Evolutionary conservation across 2,797 vertebrate genomes (phyloP).

Genomic region (Triplophysa bombifrons): DNA sequence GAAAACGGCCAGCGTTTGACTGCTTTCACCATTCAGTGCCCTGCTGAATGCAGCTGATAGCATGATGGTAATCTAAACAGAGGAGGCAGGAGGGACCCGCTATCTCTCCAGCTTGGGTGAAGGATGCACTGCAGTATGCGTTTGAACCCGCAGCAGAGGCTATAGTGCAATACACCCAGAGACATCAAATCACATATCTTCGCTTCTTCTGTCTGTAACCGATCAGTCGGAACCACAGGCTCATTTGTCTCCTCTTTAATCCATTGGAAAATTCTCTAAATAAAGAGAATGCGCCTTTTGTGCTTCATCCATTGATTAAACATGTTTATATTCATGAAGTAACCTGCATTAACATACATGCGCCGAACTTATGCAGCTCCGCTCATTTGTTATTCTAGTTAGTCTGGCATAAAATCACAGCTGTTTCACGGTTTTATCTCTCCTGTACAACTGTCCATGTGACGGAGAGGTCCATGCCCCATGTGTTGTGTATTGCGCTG

Average conservation of each 20-base stretch:
- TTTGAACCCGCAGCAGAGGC: conserved; percentile 64
- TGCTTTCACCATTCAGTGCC: conserved; percentile 29
- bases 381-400: conserved; percentile 56
- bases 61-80: conserved; percentile 71
- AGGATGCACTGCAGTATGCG: conserved; percentile 75
- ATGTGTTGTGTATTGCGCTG: conserved; percentile 29
- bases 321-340: conserved; percentile 78
- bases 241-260: conserved; percentile 60
- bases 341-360: conserved; percentile 70
- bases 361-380: conserved; percentile 65
- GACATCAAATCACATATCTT: conserved; percentile 62
- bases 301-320: conserved; percentile 65
- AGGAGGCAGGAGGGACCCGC: conserved; percentile 57
- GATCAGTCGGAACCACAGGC: too few relatives aligned
- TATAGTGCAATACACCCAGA: conserved; percentile 62
- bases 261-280: conserved; percentile 57
- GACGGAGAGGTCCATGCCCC: conserved; percentile 36
- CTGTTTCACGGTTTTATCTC: conserved; percentile 41
- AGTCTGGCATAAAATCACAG: conserved; percentile 12
- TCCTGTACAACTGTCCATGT: conserved; percentile 30
- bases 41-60: conserved; percentile 62
- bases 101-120: conserved; percentile 46
- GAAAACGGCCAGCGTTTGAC: conserved; percentile 33
- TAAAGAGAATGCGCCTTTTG: conserved; percentile 1
- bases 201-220: conserved; percentile 28